Evolutionary conservation across 2,797 vertebrate genomes (phyloP).

Genomic region (Spondyliosoma cantharus): DNA sequence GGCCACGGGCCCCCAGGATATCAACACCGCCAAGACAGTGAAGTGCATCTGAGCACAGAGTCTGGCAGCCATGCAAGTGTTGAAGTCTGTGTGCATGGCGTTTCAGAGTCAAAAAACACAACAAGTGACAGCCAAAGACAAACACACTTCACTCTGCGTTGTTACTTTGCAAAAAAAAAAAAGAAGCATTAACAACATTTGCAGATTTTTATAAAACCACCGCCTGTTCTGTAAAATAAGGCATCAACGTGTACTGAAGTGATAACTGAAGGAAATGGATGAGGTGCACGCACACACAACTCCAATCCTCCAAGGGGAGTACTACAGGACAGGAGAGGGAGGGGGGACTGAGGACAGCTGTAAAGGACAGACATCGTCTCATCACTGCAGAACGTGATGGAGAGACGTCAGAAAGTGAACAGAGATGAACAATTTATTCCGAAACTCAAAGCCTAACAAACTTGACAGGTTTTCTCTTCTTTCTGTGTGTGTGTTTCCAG

Average conservation of each 20-base stretch:
- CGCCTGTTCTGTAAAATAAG: slow-evolving; percentile 28
- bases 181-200: neutral
- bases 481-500: slow-evolving; percentile 40
- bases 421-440: slow-evolving; percentile 34
- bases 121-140: slow-evolving; percentile 35
- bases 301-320: slow-evolving; percentile 71
- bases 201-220: neutral
- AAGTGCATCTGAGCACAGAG: slow-evolving; percentile 33
- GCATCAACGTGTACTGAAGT: slow-evolving; percentile 39
- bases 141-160: neutral
- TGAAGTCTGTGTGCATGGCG: slow-evolving; percentile 15
- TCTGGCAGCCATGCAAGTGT: slow-evolving; percentile 16
- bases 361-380: slow-evolving; percentile 79
- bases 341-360: slow-evolving; percentile 60
- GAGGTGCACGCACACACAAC: slow-evolving; percentile 48
- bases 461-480: slow-evolving; percentile 39
- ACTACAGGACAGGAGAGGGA: slow-evolving; percentile 71
- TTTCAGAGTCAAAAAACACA: slow-evolving; percentile 64
- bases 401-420: slow-evolving; percentile 52
- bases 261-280: slow-evolving; percentile 72
- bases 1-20: slow-evolving; percentile 30
- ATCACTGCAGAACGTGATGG: slow-evolving; percentile 71
- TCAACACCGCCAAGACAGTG: slow-evolving; percentile 25
- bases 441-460: slow-evolving; percentile 50
- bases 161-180: slow-evolving; percentile 3